These are phyloP conservation scores for Corvus cornix DNA, from an alignment of 2,113 vertebrate genomes.

Conservation along the genomic window DNA sequence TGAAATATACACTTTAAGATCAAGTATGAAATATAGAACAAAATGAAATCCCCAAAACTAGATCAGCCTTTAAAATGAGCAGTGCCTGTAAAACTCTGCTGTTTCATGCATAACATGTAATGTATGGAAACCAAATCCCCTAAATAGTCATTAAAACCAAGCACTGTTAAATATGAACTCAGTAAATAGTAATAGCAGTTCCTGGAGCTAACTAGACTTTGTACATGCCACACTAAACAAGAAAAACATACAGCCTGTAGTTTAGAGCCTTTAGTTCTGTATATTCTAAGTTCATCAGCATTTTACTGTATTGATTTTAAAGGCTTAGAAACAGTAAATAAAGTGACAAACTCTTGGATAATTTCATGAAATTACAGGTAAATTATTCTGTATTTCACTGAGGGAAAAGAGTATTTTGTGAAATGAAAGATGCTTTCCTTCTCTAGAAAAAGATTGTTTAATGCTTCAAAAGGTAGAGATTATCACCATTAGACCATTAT, in stretches of 20 bases:
- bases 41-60: background rate
- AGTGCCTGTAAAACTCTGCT: background rate
- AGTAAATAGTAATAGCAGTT: background rate
- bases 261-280: constrained; percentile 4
- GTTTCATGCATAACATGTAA: background rate
- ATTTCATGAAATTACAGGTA: background rate
- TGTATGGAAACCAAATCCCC: constrained; percentile 12
- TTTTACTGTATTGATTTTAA: constrained; percentile 10
- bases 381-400: background rate
- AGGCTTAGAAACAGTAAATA: background rate
- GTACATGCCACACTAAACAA: background rate
- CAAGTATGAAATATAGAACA: background rate
- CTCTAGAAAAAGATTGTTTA: background rate
- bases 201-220: background rate
- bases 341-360: background rate
- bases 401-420: background rate
- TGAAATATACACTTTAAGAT: background rate
- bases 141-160: constrained; percentile 8
- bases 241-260: background rate
- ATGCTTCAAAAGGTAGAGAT: background rate
- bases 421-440: background rate
- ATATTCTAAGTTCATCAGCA: background rate
- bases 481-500: background rate
- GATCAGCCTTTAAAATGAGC: background rate
- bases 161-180: background rate